A percentile compares a stretch with the other conserved stretches of the same genome.
Evolutionary conservation across 23 tunicate species (phyloP).

Genomic region (Diplosoma virens): DNA sequence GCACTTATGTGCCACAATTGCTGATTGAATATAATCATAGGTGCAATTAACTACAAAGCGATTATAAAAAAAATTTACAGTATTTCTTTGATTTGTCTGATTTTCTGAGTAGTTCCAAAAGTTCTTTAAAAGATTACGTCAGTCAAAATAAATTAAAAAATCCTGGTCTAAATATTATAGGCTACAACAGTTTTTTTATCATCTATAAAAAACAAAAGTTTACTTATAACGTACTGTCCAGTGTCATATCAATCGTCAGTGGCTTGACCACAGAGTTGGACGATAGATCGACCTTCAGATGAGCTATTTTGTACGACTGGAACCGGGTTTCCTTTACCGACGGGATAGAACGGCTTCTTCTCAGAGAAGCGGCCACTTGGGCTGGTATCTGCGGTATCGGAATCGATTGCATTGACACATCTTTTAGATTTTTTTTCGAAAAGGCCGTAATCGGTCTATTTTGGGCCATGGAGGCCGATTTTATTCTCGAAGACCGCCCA

Average conservation of each 20-base stretch:
- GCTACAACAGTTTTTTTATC: too few relatives aligned
- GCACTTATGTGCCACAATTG: too few relatives aligned
- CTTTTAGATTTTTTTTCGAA: not conserved
- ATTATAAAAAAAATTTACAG: too few relatives aligned
- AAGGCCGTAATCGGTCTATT: not conserved
- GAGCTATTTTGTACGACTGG: not conserved
- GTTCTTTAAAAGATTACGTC: too few relatives aligned
- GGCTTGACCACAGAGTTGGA: not conserved
- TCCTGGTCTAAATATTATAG: too few relatives aligned
- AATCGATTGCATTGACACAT: not conserved
- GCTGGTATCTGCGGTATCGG: slow-evolving; percentile 6
- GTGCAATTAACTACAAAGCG: too few relatives aligned
- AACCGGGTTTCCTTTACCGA: slow-evolving; percentile 23
- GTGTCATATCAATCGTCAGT: not conserved
- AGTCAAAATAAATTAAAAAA: too few relatives aligned
- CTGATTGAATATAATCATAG: too few relatives aligned
- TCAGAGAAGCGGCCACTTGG: slow-evolving; percentile 22
- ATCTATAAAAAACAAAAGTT: not conserved
- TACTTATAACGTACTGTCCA: not conserved
- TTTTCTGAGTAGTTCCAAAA: too few relatives aligned
- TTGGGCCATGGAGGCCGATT: not conserved
- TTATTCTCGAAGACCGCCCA: not conserved
- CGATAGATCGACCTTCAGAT: not conserved
- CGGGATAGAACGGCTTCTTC: slow-evolving; percentile 29
- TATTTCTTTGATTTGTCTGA: too few relatives aligned